These are phyloP conservation scores for Limnephilus auricula DNA, from an alignment of 2,888 invertebrate species.

Conservation along the genomic window DNA sequence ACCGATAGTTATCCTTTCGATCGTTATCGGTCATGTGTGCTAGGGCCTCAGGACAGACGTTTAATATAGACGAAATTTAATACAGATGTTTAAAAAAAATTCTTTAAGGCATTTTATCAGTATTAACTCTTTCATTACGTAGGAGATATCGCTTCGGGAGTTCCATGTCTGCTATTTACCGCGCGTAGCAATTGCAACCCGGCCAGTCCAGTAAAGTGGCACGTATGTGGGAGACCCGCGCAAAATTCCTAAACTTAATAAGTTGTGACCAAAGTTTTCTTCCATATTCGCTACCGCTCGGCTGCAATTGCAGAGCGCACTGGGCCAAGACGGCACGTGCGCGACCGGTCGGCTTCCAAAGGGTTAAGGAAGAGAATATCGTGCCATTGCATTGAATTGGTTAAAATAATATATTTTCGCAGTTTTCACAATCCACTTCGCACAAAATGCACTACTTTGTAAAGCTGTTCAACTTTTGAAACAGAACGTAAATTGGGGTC, in stretches of 20 bases:
- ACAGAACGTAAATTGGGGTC: too few species aligned
- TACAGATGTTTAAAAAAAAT: too few species aligned
- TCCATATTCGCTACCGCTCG: slow-evolving; percentile 23
- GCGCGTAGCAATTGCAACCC: slow-evolving; percentile 54
- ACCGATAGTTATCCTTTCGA: too few species aligned
- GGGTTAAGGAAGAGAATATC: slow-evolving; percentile 42
- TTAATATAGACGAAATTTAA: too few species aligned
- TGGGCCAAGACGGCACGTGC: neutral
- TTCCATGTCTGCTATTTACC: slow-evolving; percentile 38
- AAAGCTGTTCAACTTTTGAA: too few species aligned
- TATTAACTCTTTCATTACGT: slow-evolving; percentile 11
- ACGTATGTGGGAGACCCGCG: slow-evolving; percentile 58
- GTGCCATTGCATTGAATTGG: neutral
- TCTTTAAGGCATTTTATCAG: neutral
- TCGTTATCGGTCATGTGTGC: too few species aligned
- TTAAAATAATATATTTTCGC: neutral
- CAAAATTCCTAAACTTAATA: slow-evolving; percentile 64
- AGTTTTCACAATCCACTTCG: neutral
- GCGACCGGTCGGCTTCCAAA: slow-evolving; percentile 12
- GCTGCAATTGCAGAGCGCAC: neutral
- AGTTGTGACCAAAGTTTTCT: slow-evolving; percentile 64
- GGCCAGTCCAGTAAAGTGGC: slow-evolving; percentile 37
- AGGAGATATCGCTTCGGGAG: neutral
- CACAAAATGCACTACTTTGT: too few species aligned
- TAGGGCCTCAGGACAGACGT: too few species aligned